A percentile compares a stretch with the other conserved stretches of the same genome.
These are phyloP conservation scores for Pelecanoides urinatrix DNA, from an alignment of 2,113 vertebrate species.

Conservation along the genomic window DNA sequence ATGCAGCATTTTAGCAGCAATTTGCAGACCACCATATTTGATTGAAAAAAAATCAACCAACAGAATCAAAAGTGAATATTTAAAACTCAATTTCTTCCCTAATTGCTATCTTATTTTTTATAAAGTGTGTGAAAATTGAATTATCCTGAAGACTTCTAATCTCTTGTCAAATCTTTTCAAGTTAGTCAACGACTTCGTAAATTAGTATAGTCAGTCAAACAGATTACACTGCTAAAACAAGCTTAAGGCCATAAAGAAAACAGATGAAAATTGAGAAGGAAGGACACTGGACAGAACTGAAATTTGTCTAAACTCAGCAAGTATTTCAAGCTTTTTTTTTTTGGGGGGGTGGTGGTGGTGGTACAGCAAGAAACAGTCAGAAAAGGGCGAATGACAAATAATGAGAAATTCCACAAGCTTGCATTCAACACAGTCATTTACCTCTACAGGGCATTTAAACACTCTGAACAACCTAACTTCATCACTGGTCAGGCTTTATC, in stretches of 20 bases:
- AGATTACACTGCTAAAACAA: neutral
- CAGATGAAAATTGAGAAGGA: neutral
- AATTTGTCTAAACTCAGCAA: neutral
- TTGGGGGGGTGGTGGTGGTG: rapidly evolving
- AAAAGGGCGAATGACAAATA: neutral
- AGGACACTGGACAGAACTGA: neutral
- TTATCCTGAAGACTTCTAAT: neutral
- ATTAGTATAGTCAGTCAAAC: neutral
- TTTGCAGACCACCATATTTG: neutral
- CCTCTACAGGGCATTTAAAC: neutral
- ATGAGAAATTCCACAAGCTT: neutral
- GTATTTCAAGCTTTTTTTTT: neutral
- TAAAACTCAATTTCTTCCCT: neutral
- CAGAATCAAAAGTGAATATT: neutral
- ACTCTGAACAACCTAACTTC: neutral
- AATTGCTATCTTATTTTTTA: neutral
- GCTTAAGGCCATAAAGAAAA: neutral
- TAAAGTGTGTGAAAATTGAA: neutral
- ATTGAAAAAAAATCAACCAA: neutral
- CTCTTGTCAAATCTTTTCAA: neutral
- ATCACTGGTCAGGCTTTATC: neutral
- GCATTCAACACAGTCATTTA: neutral
- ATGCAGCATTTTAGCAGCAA: neutral
- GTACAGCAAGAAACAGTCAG: neutral
- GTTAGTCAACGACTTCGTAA: neutral